phyloP scores from a whole-genome alignment of 2,797 vertebrate species.

The Syndactyla subalaris region DNA sequence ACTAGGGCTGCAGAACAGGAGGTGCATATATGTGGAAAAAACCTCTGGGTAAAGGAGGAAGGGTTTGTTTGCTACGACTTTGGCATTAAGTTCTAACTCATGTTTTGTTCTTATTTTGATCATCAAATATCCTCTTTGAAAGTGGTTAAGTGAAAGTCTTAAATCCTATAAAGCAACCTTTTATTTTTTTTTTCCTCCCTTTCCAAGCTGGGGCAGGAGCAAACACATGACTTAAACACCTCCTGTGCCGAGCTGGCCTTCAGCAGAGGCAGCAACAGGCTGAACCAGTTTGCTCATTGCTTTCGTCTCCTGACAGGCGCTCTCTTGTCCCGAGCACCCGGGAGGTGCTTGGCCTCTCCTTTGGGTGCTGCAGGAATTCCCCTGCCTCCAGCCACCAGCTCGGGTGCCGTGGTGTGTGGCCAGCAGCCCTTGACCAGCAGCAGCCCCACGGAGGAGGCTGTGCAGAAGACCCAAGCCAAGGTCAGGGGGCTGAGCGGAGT shows the following conservation, averaged over 20 bases:
- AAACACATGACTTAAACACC: slow-evolving; percentile 22
- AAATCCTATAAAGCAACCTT: not conserved
- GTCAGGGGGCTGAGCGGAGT: accelerated
- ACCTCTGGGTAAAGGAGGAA: not conserved
- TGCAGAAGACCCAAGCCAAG: not conserved
- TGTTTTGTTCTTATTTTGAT: not conserved
- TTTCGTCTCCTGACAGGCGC: not conserved
- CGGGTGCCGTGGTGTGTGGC: not conserved
- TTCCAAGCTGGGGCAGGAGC: slow-evolving; percentile 20
- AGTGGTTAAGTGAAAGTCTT: not conserved
- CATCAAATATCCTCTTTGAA: not conserved
- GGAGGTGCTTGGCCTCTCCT: slow-evolving; percentile 24
- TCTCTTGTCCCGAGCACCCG: not conserved
- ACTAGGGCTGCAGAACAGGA: not conserved
- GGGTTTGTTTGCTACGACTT: not conserved
- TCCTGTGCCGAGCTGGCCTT: not conserved
- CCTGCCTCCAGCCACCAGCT: slow-evolving; percentile 28
- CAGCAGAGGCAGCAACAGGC: slow-evolving; percentile 41
- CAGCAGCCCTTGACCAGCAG: not conserved
- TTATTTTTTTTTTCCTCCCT: too few relatives aligned
- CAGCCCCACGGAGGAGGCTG: not conserved
- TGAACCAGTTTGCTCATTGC: slow-evolving; percentile 48
- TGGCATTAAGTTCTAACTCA: not conserved
- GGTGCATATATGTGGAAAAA: not conserved
- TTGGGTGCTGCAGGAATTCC: slow-evolving; percentile 7